These are phyloP conservation scores for Trichomycterus rosablanca DNA, from an alignment of 2,113 vertebrate genomes.

Conservation along the genomic window DNA sequence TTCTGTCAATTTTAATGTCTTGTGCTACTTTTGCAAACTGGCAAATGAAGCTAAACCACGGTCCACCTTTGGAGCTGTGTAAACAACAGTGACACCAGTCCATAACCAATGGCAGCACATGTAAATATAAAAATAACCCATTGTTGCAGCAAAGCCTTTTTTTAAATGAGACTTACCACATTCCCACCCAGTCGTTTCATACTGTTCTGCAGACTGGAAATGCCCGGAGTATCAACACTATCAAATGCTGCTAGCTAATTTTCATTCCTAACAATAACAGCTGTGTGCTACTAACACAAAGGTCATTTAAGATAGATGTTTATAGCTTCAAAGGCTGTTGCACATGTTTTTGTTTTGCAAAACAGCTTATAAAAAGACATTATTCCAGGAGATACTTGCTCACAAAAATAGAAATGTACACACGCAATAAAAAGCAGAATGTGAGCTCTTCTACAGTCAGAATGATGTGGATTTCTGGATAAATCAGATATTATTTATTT, in stretches of 20 bases:
- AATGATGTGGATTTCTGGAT: too few species aligned
- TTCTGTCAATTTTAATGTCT: neutral
- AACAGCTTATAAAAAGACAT: neutral
- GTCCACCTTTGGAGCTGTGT: neutral
- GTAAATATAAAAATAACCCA: neutral
- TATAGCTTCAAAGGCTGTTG: neutral
- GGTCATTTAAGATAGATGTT: neutral
- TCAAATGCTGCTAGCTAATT: neutral
- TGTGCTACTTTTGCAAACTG: too few species aligned
- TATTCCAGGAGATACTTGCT: neutral
- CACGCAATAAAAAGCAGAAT: too few species aligned
- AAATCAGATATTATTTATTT: too few species aligned
- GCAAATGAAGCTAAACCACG: too few species aligned
- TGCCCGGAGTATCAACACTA: neutral
- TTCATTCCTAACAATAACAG: neutral
- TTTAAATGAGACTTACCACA: neutral
- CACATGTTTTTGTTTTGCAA: neutral
- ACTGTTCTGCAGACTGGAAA: neutral
- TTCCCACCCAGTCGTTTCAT: too few species aligned
- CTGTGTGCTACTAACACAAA: neutral
- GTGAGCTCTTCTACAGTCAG: too few species aligned
- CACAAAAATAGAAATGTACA: neutral
- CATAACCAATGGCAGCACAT: neutral
- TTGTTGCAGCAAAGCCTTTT: too few species aligned
- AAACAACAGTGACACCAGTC: conserved; percentile 7